phyloP scores from a whole-genome alignment of 2,113 vertebrate species.

The Euleptes europaea region DNA sequence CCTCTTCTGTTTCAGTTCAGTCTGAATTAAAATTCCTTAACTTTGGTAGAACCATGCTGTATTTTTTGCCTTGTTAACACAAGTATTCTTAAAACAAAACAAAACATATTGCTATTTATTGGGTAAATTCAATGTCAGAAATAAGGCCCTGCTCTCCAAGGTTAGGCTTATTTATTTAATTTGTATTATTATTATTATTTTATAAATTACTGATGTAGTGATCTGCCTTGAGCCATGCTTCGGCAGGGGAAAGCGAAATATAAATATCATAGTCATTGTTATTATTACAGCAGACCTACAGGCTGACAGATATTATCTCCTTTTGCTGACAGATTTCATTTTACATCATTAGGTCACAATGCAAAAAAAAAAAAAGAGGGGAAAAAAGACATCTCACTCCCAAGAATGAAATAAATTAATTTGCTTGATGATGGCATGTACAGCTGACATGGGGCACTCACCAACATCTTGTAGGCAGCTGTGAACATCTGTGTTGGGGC shows the following conservation, averaged over 20 bases:
- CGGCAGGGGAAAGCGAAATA: too few relatives aligned
- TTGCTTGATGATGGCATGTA: slow-evolving; percentile 58
- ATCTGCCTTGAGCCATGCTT: too few relatives aligned
- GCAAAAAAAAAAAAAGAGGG: slow-evolving; percentile 20
- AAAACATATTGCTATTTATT: slow-evolving; percentile 40
- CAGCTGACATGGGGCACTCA: slow-evolving; percentile 63
- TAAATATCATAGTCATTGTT: too few relatives aligned
- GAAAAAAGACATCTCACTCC: slow-evolving; percentile 23
- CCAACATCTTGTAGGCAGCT: slow-evolving; percentile 77
- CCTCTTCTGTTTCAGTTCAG: background rate
- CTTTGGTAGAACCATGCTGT: background rate
- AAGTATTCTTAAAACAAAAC: background rate
- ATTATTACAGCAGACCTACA: background rate
- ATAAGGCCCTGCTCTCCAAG: background rate
- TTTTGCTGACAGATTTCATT: slow-evolving; percentile 57
- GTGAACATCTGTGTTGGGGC: slow-evolving; percentile 70
- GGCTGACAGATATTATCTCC: slow-evolving; percentile 43
- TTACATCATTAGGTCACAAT: slow-evolving; percentile 63
- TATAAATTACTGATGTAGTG: too few relatives aligned
- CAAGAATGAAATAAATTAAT: slow-evolving; percentile 64
- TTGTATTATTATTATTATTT: too few relatives aligned
- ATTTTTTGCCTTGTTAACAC: background rate
- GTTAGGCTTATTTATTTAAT: background rate
- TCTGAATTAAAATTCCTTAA: background rate
- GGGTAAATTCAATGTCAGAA: slow-evolving; percentile 22